A percentile compares a stretch with the other conserved stretches of the same genome.
Conservation (phyloP, 2,888 invertebrate species). For the Mimas tiliae region DNA sequence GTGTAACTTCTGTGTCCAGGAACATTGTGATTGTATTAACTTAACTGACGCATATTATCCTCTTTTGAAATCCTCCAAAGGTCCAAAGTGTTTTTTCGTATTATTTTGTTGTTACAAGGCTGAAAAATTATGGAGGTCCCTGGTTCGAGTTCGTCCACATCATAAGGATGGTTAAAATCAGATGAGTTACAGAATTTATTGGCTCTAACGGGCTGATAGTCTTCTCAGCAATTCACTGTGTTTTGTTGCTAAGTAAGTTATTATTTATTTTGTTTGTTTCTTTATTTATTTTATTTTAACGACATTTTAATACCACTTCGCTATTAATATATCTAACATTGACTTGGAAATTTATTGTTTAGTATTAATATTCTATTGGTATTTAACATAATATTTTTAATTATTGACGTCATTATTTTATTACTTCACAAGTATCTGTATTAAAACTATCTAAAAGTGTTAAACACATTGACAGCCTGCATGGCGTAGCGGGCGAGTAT, state of each 20-base stretch:
- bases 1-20: slow-evolving; percentile 2
- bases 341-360: background rate
- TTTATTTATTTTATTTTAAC: background rate
- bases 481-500: no score
- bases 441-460: no score
- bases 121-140: background rate
- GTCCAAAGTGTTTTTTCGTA: background rate
- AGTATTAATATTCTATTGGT: background rate
- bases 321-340: no score
- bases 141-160: background rate
- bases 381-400: background rate
- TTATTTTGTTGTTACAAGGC: slow-evolving; percentile 3
- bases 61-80: no score
- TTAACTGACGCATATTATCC: background rate
- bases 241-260: background rate
- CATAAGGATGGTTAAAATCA: background rate
- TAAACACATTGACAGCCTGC: no score
- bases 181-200: background rate
- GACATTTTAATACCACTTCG: background rate
- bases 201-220: background rate
- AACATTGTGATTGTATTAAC: background rate
- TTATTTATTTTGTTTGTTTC: background rate
- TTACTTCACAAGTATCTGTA: background rate
- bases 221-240: background rate
- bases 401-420: background rate